A percentile compares a stretch with the other conserved stretches of the same genome.
Conservation (phyloP, 2,888 invertebrate species). For the Tetranychus piercei region DNA sequence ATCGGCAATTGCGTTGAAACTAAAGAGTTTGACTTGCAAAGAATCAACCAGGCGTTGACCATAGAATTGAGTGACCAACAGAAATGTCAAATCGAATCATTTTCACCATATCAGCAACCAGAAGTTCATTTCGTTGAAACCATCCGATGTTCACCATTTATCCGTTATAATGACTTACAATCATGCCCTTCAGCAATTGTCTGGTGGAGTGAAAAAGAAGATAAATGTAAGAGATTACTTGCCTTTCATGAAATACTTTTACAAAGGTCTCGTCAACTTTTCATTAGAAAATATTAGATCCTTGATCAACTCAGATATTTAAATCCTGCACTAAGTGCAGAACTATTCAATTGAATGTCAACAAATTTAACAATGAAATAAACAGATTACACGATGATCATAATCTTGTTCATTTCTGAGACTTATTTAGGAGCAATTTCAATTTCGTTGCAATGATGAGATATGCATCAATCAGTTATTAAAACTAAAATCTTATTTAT, state of each 20-base stretch:
- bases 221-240: neutral
- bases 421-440: too few relatives aligned
- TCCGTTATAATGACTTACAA: neutral
- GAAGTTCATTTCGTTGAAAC: conserved; percentile 1
- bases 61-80: neutral
- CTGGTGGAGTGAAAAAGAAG: conserved; percentile 8
- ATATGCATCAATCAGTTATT: too few relatives aligned
- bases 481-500: too few relatives aligned
- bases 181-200: conserved; percentile 5
- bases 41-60: neutral
- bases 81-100: neutral
- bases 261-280: too few relatives aligned
- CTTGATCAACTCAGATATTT: too few relatives aligned
- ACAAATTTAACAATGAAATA: too few relatives aligned
- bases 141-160: neutral
- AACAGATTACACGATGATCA: too few relatives aligned
- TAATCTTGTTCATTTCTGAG: too few relatives aligned
- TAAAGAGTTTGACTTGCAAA: neutral
- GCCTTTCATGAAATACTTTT: neutral
- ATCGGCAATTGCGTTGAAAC: conserved; percentile 7
- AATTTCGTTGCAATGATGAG: too few relatives aligned
- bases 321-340: too few relatives aligned
- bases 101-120: neutral
- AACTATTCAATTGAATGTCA: too few relatives aligned
- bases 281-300: too few relatives aligned